Base-by-base conservation (phyloP, 2,888 invertebrate species). In the Petrolisthes cinctipes region DNA sequence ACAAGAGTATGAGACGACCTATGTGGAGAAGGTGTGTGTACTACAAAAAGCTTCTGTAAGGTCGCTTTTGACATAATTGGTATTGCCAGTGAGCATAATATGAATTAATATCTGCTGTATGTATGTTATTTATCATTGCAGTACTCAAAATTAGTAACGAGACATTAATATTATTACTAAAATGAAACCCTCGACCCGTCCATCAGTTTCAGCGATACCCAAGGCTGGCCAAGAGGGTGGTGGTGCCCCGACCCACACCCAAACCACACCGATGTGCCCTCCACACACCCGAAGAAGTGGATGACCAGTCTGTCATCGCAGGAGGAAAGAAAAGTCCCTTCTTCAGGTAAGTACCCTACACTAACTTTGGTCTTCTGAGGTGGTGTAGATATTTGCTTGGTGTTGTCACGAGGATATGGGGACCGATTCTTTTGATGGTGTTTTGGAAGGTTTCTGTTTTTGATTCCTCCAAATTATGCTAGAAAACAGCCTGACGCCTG, bases 131-230 rank as follows among this genome's bases (percentile, higher is more conserved):
- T 76, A 17, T 76, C 4, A 20, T 20, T 20, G 4, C 51, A 78
- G n/a, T 51, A 78, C 51, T 37, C 14, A 78, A 5, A 78, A 37
- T 6, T 17, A 1, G n/a, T 66, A 66, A 17, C 1, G 1, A 66
- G 11, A 66, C n/a, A 66, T 2, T 17, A 1, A 66, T 66, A 66
- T 66, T 17, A 1, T 17, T 1, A 66, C n/a, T 17, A 17, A 66
- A 17, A 66, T 66, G n/a, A 17, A 66, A 37, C 71, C 71, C 17
- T 71, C 20, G 1, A n/a, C 20, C 71, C 20, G 71, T n/a, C 20
- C 17, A n/a, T 20, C 20, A 97, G 92, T 98, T 97, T 93, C 96
- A 96, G 92, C 97, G 96, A 92, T 95, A 96, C 92, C 98, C 98
- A 0, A 96, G 95, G 93, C 95, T 98, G 91, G 95, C 96, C 83